These are phyloP conservation scores for Tenebrio molitor DNA, from an alignment of 1,140 invertebrate species.

Conservation along the genomic window DNA sequence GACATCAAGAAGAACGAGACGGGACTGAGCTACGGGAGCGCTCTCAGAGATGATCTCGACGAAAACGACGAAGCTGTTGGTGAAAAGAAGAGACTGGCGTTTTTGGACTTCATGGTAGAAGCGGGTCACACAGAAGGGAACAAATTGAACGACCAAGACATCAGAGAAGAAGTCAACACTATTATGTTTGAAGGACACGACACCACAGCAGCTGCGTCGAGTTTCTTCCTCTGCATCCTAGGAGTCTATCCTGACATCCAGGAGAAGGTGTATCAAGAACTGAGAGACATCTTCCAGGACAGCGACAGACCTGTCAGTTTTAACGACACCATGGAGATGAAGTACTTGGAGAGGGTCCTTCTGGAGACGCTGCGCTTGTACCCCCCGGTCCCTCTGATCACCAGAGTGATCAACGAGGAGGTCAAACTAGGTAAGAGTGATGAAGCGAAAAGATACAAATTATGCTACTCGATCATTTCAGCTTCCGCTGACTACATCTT, in stretches of 20 bases:
- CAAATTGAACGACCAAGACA: constrained; percentile 86
- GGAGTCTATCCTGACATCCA: constrained; percentile 82
- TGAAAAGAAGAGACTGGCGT: constrained; percentile 90
- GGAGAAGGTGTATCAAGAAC: constrained; percentile 82
- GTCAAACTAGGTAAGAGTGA: constrained; percentile 71
- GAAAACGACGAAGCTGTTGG: constrained; percentile 80
- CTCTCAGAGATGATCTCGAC: constrained; percentile 81
- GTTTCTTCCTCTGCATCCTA: constrained; percentile 86
- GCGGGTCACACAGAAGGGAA: constrained; percentile 81
- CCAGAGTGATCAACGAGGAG: constrained; percentile 78
- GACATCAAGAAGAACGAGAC: neutral
- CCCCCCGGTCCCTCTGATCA: constrained; percentile 86
- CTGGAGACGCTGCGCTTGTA: constrained; percentile 88
- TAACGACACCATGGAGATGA: constrained; percentile 82
- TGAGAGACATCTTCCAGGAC: constrained; percentile 86
- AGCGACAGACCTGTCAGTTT: constrained; percentile 78
- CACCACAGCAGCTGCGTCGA: constrained; percentile 89
- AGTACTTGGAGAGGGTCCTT: constrained; percentile 85
- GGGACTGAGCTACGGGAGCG: neutral
- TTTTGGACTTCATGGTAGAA: constrained; percentile 92
- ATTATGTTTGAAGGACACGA: constrained; percentile 96
- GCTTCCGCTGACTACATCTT: constrained; percentile 68
- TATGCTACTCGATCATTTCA: constrained; percentile 53
- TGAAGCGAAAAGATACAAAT: neutral
- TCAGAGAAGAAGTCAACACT: constrained; percentile 92